Evolutionary conservation across 1,140 invertebrate genomes (phyloP).

Genomic region (Dufourea novaeangliae): DNA sequence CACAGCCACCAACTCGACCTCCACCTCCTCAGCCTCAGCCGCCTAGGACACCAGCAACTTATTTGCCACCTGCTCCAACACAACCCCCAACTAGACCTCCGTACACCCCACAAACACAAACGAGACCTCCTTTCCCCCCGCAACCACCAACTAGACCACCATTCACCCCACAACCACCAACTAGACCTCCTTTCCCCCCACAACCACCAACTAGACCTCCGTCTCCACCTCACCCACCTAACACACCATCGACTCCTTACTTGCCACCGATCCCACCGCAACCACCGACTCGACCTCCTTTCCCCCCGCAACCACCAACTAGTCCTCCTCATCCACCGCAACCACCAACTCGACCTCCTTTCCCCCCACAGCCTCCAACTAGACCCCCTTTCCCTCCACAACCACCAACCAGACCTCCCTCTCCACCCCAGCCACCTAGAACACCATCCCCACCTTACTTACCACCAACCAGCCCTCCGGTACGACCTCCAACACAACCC

Average conservation of each 20-base stretch:
- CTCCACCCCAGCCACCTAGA: not conserved
- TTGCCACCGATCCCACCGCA: not conserved
- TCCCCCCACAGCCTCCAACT: slow-evolving; percentile 51
- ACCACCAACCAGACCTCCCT: slow-evolving; percentile 29
- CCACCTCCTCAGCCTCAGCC: slow-evolving; percentile 72
- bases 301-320: too few relatives aligned
- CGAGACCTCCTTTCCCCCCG: slow-evolving; percentile 67
- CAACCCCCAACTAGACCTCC: slow-evolving; percentile 66
- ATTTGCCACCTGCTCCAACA: too few relatives aligned
- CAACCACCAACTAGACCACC: slow-evolving; percentile 70
- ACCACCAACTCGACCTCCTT: slow-evolving; percentile 64
- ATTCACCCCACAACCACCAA: slow-evolving; percentile 56
- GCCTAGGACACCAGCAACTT: slow-evolving; percentile 71
- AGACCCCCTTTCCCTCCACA: slow-evolving; percentile 23
- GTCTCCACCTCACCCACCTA: slow-evolving; percentile 2
- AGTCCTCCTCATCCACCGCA: slow-evolving; percentile 20
- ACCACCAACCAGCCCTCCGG: too few relatives aligned
- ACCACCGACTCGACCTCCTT: slow-evolving; percentile 32
- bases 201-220: slow-evolving; percentile 29
- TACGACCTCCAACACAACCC: slow-evolving; percentile 37
- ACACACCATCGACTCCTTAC: slow-evolving; percentile 13
- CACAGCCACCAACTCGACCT: slow-evolving; percentile 22
- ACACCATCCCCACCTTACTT: slow-evolving; percentile 12
- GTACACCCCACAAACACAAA: slow-evolving; percentile 56
- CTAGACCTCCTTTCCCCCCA: slow-evolving; percentile 17